These are phyloP conservation scores for Drosophila meridiana DNA, from an alignment of 2,888 invertebrate species.

Conservation along the genomic window DNA sequence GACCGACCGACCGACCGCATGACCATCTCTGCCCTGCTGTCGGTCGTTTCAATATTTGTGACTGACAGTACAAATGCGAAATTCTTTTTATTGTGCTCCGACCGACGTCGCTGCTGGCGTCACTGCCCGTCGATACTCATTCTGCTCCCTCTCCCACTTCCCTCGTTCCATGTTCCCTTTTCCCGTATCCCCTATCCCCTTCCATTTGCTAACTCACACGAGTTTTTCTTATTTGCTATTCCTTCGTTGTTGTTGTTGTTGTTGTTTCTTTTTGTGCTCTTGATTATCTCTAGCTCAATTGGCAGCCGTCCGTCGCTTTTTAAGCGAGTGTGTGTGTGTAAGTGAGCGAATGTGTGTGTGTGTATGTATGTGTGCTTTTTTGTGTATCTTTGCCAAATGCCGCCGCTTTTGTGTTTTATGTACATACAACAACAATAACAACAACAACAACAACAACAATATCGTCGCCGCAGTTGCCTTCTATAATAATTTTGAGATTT, in stretches of 20 bases:
- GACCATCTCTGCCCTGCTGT: background rate
- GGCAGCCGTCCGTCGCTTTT: conserved; percentile 62
- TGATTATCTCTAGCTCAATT: conserved; percentile 77
- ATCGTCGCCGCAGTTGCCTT: conserved; percentile 12
- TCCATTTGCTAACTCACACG: conserved; percentile 3
- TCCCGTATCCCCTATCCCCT: background rate
- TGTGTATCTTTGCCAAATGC: conserved; percentile 65
- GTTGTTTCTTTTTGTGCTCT: conserved; percentile 65
- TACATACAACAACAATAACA: conserved; percentile 21
- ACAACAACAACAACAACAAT: conserved; percentile 3
- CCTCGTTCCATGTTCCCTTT: background rate
- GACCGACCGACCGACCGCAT: background rate
- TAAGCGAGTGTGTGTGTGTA: conserved; percentile 25
- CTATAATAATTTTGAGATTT: conserved; percentile 38
- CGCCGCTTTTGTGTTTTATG: conserved; percentile 50
- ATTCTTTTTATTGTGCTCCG: conserved; percentile 71
- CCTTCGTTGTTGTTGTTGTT: conserved; percentile 18
- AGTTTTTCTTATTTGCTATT: conserved; percentile 30
- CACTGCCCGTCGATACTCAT: conserved; percentile 44
- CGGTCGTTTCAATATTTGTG: conserved; percentile 69
- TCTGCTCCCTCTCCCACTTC: background rate
- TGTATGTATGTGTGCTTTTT: conserved; percentile 12
- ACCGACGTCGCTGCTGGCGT: conserved; percentile 58
- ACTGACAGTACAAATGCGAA: conserved; percentile 78
- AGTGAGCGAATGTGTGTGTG: background rate